Base-by-base conservation (phyloP, 2,888 invertebrate species). In the Drosophila pseudotakahashii region DNA sequence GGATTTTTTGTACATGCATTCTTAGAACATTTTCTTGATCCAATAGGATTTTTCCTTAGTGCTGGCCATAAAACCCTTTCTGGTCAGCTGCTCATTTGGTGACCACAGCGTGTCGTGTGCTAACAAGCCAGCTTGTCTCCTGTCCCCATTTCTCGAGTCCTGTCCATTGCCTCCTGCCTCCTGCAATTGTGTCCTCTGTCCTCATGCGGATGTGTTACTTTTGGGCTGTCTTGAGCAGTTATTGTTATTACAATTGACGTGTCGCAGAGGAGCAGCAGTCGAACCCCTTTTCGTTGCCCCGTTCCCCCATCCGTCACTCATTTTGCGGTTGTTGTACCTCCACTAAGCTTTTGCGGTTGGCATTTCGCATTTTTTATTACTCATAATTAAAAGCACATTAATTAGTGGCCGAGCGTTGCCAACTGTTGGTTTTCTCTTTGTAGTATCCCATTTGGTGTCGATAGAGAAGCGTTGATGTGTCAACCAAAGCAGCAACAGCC, bases 381-480 rank as follows among this genome's bases (percentile, higher is more conserved):
- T 57, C 80, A 86, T 88, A 80, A 84, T 84, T 84, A 86, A 84
- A 84, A 86, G 77, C 84, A 75, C 80, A 84, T 88, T 84, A 84
- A 84, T 84, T 84, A 84, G 86, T 61, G 70, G 51, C n/a, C 66
- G 52, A 39, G 47, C 36, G 9, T 66, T 62, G 68, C 63, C 76
- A 69, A 60, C 23, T 48, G 60, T 37, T 42, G 41, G 63, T 44
- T 66, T 64, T 63, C 64, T 62, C 69, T 37, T 54, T 50, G 58
- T 61, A 51, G 39, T 55, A 63, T 44, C 9, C 32, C 72, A 54
- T 51, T 59, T 59, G 68, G 72, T 79, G 78, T 78, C 71, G 77
- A 79, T 80, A 79, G 81, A 77, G 77, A 77, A 76, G 89, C 89
- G 90, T 89, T 90, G 90, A 90, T 89, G 90, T 90, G 90, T 86